A percentile compares a stretch with the other conserved stretches of the same genome.
Evolutionary conservation across 2,113 vertebrate genomes (phyloP).

Genomic region (Chloropsis cyanopogon): DNA sequence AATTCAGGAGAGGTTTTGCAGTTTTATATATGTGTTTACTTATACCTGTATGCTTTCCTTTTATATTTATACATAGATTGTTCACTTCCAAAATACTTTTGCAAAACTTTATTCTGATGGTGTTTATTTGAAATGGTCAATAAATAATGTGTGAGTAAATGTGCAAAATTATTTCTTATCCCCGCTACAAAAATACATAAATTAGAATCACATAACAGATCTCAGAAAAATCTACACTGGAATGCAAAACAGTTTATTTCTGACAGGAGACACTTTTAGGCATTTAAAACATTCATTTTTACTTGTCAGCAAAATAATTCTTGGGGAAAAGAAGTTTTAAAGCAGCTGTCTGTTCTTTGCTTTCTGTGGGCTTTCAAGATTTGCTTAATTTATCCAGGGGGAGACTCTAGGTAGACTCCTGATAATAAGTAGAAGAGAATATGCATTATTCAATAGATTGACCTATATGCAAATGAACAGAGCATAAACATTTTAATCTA

Average conservation of each 20-base stretch:
- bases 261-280: background rate
- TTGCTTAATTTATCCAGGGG: background rate
- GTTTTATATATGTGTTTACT: background rate
- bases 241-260: background rate
- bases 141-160: background rate
- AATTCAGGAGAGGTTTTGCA: background rate
- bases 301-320: background rate
- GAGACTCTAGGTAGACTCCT: background rate
- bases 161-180: background rate
- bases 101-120: background rate
- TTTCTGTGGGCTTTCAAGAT: background rate
- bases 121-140: background rate
- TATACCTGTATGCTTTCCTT: background rate
- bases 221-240: background rate
- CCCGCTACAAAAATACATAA: background rate
- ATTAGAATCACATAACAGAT: background rate
- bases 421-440: background rate
- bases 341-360: background rate
- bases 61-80: background rate
- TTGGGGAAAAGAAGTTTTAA: background rate
- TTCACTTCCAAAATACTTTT: background rate
- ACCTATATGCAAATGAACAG: background rate
- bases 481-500: background rate
- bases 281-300: background rate
- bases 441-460: conserved; percentile 17